Base-by-base conservation (phyloP, 30 jellyfish, hydroid and myxozoan species). In the Rhopilema esculentum region DNA sequence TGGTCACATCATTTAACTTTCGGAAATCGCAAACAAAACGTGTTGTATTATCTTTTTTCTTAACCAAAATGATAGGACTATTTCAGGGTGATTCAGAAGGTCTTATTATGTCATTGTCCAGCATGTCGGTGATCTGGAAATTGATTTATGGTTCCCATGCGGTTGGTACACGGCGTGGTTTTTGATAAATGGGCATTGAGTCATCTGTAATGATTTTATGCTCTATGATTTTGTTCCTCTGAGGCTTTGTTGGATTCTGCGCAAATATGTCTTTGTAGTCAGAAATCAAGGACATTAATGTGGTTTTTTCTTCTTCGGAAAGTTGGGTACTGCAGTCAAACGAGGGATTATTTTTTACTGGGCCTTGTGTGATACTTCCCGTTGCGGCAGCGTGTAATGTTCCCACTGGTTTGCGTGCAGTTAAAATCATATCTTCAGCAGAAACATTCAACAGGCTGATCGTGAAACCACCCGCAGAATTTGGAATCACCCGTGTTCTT, bases 11-110 rank as follows among this genome's bases (percentile, higher is more conserved):
- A 66, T 85, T 75, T 51, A 83, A 57, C 64, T 78, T 52, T 70
- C 92, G 66, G 63, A 83, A 83, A 71, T 83, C 87, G 70, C 92
- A 83, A 69, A 83, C 88, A 50, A 83, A 83, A n/a, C 86, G 79
- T 27, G 83, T 83, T 18, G 87, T 30, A 49, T 73, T 74, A 66
- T 85, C 88, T 48, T 85, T 85, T 85, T 85, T n/a, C 79, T 85
- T 85, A 31, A 85, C 93, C 40, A 85, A 40, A 53, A 57, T 85
- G 77, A 73, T 48, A 27, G 93, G 93, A 25, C 72, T n/a, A 27
- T 82, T 82, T 73, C 91, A 65, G 40, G 73, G 91, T 33, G 91
- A 82, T 22, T 51, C 52, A 27, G 88, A 85, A 27, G 86, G 93
- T 23, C 93, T 66, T 9, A 85, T 85, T 27, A 73, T 73, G 28